Conservation (phyloP, 2,888 invertebrate species). For the Odiellus spinosus region DNA sequence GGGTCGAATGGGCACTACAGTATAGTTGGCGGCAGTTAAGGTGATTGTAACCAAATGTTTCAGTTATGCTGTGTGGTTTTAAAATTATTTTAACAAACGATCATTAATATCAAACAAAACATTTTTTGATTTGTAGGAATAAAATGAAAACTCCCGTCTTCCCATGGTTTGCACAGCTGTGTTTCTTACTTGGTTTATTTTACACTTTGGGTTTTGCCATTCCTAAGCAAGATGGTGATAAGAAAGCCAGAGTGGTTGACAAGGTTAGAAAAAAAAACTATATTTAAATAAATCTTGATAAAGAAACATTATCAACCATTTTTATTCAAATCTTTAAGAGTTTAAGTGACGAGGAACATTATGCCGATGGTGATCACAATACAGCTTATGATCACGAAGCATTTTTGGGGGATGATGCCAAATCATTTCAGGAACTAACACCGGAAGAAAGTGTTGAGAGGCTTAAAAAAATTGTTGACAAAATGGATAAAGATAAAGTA, state of each 20-base stretch:
- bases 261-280: neutral
- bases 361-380: conserved; percentile 30
- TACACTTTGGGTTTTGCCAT: neutral
- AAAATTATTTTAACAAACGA: too few relatives aligned
- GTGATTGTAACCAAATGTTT: too few relatives aligned
- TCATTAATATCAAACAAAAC: too few relatives aligned
- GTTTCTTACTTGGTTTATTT: too few relatives aligned
- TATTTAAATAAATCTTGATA: neutral
- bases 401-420: conserved; percentile 78
- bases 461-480: conserved; percentile 36
- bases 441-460: conserved; percentile 89
- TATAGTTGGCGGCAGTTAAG: too few relatives aligned
- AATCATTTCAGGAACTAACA: conserved; percentile 78
- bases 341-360: conserved; percentile 19
- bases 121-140: too few relatives aligned
- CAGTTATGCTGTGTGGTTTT: too few relatives aligned
- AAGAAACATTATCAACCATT: neutral
- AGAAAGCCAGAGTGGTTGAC: neutral
- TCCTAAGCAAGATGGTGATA: neutral
- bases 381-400: conserved; percentile 91
- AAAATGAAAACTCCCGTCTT: too few relatives aligned
- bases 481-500: conserved; percentile 34
- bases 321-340: conserved; percentile 3
- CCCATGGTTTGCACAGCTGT: too few relatives aligned
- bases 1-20: too few relatives aligned